Evolutionary conservation across 2,797 vertebrate species (phyloP).

Genomic region (Hypotaenidia philippensis): DNA sequence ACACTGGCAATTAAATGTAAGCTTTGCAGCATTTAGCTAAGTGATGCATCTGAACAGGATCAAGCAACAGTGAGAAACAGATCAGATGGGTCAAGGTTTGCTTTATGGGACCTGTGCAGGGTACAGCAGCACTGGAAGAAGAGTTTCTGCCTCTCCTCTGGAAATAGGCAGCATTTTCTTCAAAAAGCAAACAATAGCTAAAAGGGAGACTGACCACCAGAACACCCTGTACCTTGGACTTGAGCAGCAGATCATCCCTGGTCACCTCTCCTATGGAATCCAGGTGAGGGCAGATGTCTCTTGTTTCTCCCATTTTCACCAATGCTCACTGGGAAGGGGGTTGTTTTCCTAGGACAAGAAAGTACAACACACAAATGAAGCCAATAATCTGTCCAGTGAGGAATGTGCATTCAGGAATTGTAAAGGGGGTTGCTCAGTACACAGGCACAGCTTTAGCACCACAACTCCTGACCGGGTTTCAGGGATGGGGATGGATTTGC

Average conservation of each 20-base stretch:
- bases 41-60: not conserved
- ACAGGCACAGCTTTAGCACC: not conserved
- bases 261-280: slow-evolving; percentile 96
- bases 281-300: slow-evolving; percentile 91
- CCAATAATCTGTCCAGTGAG: not conserved
- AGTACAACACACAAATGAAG: not conserved
- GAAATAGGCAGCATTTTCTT: not conserved
- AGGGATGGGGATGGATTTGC: not conserved
- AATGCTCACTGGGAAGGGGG: not conserved
- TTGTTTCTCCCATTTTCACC: slow-evolving; percentile 87
- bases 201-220: not conserved
- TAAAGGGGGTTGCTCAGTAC: not conserved
- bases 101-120: not conserved
- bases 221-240: slow-evolving; percentile 88
- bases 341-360: not conserved
- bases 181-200: not conserved
- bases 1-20: not conserved
- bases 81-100: not conserved
- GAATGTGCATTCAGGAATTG: not conserved
- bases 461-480: not conserved
- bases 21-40: not conserved
- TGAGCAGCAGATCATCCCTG: slow-evolving; percentile 93
- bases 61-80: not conserved
- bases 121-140: not conserved
- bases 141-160: not conserved